A percentile compares a stretch with the other conserved stretches of the same genome.
Evolutionary conservation across 2,797 vertebrate genomes (phyloP).

Genomic region (Helicolenus hilgendorfi): DNA sequence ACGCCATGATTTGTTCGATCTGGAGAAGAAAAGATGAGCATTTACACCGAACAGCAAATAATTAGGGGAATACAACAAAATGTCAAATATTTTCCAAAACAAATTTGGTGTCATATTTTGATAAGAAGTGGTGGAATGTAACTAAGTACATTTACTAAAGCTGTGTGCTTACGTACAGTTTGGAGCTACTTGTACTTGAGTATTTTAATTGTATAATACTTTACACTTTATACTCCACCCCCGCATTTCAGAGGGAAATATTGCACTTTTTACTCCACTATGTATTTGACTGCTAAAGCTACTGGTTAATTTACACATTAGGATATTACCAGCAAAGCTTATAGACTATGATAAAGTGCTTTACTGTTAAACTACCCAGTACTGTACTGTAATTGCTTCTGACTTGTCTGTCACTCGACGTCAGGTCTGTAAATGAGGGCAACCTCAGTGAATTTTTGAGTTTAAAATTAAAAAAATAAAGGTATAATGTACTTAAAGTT

Average conservation of each 20-base stretch:
- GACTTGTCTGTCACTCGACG: too few relatives aligned
- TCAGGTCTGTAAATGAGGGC: too few relatives aligned
- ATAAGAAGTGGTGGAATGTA: background rate
- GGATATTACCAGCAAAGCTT: background rate
- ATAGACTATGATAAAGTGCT: background rate
- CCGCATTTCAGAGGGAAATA: background rate
- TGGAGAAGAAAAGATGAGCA: conserved; percentile 12
- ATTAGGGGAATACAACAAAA: background rate
- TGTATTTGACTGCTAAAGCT: background rate
- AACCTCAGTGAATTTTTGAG: too few relatives aligned
- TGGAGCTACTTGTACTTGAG: background rate
- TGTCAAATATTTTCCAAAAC: background rate
- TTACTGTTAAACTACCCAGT: background rate
- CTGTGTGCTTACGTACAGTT: background rate
- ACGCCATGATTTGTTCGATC: conserved; percentile 55
- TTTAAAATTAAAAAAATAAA: too few relatives aligned
- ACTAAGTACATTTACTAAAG: background rate
- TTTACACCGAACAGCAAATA: background rate
- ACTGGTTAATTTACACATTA: background rate
- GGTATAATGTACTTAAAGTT: too few relatives aligned
- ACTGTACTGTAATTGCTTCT: background rate
- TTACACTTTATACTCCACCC: background rate
- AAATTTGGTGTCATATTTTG: background rate
- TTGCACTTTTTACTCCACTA: background rate
- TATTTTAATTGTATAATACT: background rate